A percentile compares a stretch with the other conserved stretches of the same genome.
phyloP scores from a whole-genome alignment of 2,888 invertebrate species.

The Orthosia cruda region DNA sequence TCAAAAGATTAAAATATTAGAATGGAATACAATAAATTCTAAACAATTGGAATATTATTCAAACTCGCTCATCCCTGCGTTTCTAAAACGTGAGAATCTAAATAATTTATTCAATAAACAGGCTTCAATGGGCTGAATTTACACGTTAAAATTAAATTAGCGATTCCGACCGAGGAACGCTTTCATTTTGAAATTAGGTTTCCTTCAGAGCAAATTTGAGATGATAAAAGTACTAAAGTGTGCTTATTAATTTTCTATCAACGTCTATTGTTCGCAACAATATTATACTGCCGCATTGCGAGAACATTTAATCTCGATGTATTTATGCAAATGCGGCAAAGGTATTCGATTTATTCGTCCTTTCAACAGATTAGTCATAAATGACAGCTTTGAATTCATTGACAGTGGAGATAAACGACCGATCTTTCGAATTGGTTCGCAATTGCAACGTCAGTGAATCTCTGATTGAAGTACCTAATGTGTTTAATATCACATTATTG shows the following conservation, averaged over 20 bases:
- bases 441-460: conserved; percentile 10
- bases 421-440: conserved; percentile 1
- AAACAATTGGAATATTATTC: conserved; percentile 59
- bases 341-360: neutral
- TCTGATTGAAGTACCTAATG: neutral
- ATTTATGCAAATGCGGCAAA: conserved; percentile 38
- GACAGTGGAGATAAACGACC: conserved; percentile 4
- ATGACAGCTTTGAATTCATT: conserved; percentile 28
- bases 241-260: conserved; percentile 66
- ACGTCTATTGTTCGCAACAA: conserved; percentile 38
- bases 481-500: neutral
- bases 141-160: conserved; percentile 74
- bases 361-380: conserved; percentile 7
- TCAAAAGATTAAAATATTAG: conserved; percentile 8
- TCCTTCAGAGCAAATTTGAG: conserved; percentile 67
- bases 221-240: conserved; percentile 63
- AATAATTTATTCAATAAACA: conserved; percentile 75
- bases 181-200: conserved; percentile 69
- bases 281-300: conserved; percentile 21
- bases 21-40: conserved; percentile 44
- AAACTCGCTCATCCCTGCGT: conserved; percentile 47
- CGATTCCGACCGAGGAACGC: conserved; percentile 66
- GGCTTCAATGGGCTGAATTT: conserved; percentile 70
- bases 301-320: conserved; percentile 28
- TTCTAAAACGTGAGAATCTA: conserved; percentile 67